Percentiles rank a stretch among this genome's conserved stretches.
Conservation (phyloP, 1,140 invertebrate genomes). For the Polypedilum pembai region DNA sequence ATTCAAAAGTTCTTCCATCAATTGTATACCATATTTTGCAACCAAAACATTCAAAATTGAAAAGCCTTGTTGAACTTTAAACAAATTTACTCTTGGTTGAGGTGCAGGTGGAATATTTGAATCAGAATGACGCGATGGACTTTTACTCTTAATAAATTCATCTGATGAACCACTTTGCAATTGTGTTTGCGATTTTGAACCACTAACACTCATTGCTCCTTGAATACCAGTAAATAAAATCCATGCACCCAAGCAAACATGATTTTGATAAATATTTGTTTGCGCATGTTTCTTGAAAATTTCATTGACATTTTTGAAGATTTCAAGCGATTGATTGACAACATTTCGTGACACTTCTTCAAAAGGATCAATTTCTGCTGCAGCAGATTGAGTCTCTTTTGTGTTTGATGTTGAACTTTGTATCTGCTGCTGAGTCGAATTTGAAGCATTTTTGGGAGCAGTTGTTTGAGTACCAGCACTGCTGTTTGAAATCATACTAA, state of each 20-base stretch:
- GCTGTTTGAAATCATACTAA: slow-evolving; percentile 44
- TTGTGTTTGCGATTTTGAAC: slow-evolving; percentile 30
- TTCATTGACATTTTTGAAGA: slow-evolving; percentile 72
- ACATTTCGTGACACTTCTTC: slow-evolving; percentile 40
- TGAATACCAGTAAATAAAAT: slow-evolving; percentile 79
- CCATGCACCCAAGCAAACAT: slow-evolving; percentile 80
- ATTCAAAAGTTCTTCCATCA: slow-evolving; percentile 58
- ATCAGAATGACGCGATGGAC: slow-evolving; percentile 39
- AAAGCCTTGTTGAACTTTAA: slow-evolving; percentile 64
- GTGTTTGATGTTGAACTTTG: slow-evolving; percentile 28
- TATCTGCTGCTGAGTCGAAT: slow-evolving; percentile 33
- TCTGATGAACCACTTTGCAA: slow-evolving; percentile 32
- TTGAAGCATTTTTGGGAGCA: slow-evolving; percentile 36
- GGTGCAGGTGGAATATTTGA: slow-evolving; percentile 35
- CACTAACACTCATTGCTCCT: slow-evolving; percentile 47
- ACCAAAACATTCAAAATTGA: slow-evolving; percentile 74
- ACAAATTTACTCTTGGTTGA: slow-evolving; percentile 40
- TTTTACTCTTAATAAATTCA: slow-evolving; percentile 38
- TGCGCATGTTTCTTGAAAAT: slow-evolving; percentile 76
- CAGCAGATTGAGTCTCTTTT: slow-evolving; percentile 33
- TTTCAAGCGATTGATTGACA: slow-evolving; percentile 62
- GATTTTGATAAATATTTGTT: slow-evolving; percentile 80
- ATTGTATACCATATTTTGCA: slow-evolving; percentile 60
- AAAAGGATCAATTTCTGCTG: slow-evolving; percentile 34
- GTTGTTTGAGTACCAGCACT: slow-evolving; percentile 37